Base-by-base conservation (phyloP, 1,140 invertebrate genomes). In the Lordiphosa collinella region DNA sequence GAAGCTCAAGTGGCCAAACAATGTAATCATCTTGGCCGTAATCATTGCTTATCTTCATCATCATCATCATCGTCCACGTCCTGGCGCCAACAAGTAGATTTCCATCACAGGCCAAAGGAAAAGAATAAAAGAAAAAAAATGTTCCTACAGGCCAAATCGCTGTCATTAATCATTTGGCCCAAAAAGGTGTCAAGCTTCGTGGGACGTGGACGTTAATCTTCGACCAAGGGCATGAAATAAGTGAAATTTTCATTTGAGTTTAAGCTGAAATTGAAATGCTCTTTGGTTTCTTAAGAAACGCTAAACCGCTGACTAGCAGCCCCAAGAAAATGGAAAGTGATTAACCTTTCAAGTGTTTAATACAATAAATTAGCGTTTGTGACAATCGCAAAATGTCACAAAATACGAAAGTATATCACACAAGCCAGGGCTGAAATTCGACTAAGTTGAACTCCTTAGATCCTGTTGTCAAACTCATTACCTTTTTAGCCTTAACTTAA, bases 161-260 rank as follows among this genome's bases (percentile, higher is more conserved):
- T 70, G 79, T 84, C 78, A 84, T 84, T 84, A 84, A 84, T 84
- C 78, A 84, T 84, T 82, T 63, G 72, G 59, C 44, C 46, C 36
- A 63, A 75, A 70, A 76, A 79, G 78, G 78, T 84, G 78, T 40
- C 59, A 52, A 63, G 63, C 63, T 8, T 54, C 56, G 38, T 62
- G 62, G 63, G 49, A 25, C 22, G 22, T 25, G 58, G 68, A 84
- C 72, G 78, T 82, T 82, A 82, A 82, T 82, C 76, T 84, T 71
- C 16, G 38, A 16, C 16, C 25, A 46, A 50, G 38, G 9, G 31
- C 40, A 55, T 8, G 41, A 37, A 25, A 12, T 31, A n/a, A 48
- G 12, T 36, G 40, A 32, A 56, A 70, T 43, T 13, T 22, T 43
- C 7, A 25, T 4, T 5, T 22, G 13, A 13, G 10, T 3, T 14